A percentile compares a stretch with the other conserved stretches of the same genome.
Conservation (phyloP, 2,113 vertebrate species). For the Gallinago media region DNA sequence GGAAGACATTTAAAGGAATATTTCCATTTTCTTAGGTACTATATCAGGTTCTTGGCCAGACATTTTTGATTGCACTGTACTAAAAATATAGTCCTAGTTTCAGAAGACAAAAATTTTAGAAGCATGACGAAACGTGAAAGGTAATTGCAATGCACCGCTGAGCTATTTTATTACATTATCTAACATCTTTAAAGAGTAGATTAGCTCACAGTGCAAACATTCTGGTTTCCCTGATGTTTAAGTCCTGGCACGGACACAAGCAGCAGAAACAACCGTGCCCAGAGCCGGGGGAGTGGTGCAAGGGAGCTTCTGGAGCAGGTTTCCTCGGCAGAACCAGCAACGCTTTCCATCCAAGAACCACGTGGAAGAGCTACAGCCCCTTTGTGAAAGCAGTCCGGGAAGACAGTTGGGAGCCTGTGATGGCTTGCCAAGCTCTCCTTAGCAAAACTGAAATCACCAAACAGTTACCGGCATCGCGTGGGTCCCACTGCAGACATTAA, state of each 20-base stretch:
- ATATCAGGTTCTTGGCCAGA: constrained; percentile 65
- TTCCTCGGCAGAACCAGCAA: not conserved
- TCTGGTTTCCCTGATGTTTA: constrained; percentile 61
- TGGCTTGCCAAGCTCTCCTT: constrained; percentile 3
- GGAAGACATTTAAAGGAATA: constrained; percentile 67
- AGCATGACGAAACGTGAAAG: constrained; percentile 60
- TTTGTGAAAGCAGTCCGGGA: not conserved
- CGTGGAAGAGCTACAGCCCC: not conserved
- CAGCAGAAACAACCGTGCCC: not conserved
- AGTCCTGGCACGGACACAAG: not conserved
- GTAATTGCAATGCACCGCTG: constrained; percentile 45
- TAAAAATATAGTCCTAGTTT: constrained; percentile 55
- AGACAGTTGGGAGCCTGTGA: not conserved
- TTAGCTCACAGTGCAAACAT: constrained; percentile 69
- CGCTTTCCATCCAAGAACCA: not conserved
- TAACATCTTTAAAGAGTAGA: constrained; percentile 56
- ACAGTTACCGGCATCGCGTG: not conserved
- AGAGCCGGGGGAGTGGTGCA: not conserved
- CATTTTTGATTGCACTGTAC: constrained; percentile 58
- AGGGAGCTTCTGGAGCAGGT: not conserved
- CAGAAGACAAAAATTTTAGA: constrained; percentile 53
- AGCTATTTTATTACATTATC: constrained; percentile 56
- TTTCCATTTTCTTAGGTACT: constrained; percentile 66
- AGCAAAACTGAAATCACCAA: not conserved
- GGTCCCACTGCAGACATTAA: not conserved